These are phyloP conservation scores for Idaea dimidiata DNA, from an alignment of 2,888 invertebrate species.

Conservation along the genomic window DNA sequence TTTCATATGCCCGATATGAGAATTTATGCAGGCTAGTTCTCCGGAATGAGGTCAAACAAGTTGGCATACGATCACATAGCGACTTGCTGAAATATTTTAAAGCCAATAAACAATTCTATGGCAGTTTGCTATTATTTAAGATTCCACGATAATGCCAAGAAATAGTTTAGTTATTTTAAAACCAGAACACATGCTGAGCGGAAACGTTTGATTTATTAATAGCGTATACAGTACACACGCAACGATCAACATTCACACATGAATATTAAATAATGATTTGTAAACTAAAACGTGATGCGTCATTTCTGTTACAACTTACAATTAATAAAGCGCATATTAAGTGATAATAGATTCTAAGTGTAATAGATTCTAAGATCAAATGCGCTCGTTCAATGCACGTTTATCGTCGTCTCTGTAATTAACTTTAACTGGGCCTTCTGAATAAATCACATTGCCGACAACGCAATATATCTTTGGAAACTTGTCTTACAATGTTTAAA, in stretches of 20 bases:
- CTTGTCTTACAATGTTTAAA: slow-evolving; percentile 26
- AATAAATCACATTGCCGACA: slow-evolving; percentile 43
- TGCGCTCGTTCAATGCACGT: slow-evolving; percentile 43
- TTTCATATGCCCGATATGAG: slow-evolving; percentile 74
- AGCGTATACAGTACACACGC: background rate
- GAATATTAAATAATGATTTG: background rate
- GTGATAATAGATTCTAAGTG: slow-evolving; percentile 37
- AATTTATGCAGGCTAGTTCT: slow-evolving; percentile 72
- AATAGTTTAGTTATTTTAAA: slow-evolving; percentile 1
- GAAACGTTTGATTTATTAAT: slow-evolving; percentile 18
- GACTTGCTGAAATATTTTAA: slow-evolving; percentile 55
- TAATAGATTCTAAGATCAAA: slow-evolving; percentile 45
- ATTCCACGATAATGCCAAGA: slow-evolving; percentile 14
- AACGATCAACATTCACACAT: background rate
- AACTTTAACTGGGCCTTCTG: slow-evolving; percentile 47
- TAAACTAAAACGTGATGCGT: slow-evolving; percentile 1
- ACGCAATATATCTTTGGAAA: slow-evolving; percentile 30
- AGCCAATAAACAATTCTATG: slow-evolving; percentile 58
- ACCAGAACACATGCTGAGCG: slow-evolving; percentile 12
- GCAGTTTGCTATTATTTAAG: slow-evolving; percentile 38
- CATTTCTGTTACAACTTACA: background rate
- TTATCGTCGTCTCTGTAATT: slow-evolving; percentile 46
- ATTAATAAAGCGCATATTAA: slow-evolving; percentile 15
- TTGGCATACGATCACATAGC: slow-evolving; percentile 65
- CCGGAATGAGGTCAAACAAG: slow-evolving; percentile 74